phyloP scores from a whole-genome alignment of 1,140 invertebrate species.

The Solenopsis fugax region DNA sequence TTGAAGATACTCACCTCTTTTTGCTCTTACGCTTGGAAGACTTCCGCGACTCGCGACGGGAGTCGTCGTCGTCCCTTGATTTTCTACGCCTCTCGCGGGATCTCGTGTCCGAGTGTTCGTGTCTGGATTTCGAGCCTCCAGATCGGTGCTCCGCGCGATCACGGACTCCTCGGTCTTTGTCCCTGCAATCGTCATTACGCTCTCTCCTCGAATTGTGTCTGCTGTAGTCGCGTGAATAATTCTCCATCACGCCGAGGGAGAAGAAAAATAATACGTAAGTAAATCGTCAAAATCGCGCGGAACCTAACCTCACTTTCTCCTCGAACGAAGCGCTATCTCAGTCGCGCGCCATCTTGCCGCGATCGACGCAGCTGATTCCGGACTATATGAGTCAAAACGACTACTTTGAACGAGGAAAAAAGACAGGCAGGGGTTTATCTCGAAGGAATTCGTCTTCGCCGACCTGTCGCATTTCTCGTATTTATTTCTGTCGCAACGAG shows the following conservation, averaged over 20 bases:
- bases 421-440: no score
- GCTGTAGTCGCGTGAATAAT: slow-evolving; percentile 57
- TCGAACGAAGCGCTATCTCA: not conserved
- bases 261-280: not conserved
- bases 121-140: slow-evolving; percentile 59
- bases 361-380: slow-evolving; percentile 9
- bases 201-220: slow-evolving; percentile 47
- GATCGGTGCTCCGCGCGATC: slow-evolving; percentile 50
- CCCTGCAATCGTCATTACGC: slow-evolving; percentile 31
- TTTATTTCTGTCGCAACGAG: not conserved
- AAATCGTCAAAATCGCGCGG: not conserved
- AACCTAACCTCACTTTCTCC: slow-evolving; percentile 54
- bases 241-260: slow-evolving; percentile 67
- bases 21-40: slow-evolving; percentile 75
- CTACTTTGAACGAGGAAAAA: no score
- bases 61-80: slow-evolving; percentile 66
- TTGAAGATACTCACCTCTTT: slow-evolving; percentile 68
- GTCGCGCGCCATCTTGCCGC: not conserved
- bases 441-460: not conserved
- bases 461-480: not conserved
- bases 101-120: slow-evolving; percentile 66
- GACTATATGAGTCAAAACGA: not conserved
- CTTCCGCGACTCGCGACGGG: slow-evolving; percentile 66
- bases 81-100: slow-evolving; percentile 69
- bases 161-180: slow-evolving; percentile 43